Evolutionary conservation across 1,140 invertebrate genomes (phyloP).

Genomic region (Nylanderia fulva): DNA sequence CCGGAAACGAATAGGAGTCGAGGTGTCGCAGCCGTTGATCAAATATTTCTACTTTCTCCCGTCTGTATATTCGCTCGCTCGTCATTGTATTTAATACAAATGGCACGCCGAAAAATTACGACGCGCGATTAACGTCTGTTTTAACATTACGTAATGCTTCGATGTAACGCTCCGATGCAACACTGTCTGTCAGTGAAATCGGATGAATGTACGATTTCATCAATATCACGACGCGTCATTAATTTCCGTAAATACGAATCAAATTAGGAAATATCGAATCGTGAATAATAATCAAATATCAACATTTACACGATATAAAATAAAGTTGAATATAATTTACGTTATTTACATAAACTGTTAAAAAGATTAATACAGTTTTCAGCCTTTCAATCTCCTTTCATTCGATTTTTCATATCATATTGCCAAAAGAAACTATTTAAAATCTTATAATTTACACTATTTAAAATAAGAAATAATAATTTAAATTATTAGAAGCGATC

Average conservation of each 20-base stretch:
- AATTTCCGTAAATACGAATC: conserved; percentile 12
- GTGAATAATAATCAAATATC: not conserved
- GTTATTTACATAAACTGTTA: not conserved
- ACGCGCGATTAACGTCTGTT: conserved; percentile 38
- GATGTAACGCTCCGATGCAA: not conserved
- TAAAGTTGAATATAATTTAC: not conserved
- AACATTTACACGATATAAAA: not conserved
- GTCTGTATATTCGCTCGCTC: conserved; percentile 25
- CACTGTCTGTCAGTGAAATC: conserved; percentile 7
- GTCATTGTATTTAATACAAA: conserved; percentile 11
- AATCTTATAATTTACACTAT: no score
- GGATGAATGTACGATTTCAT: conserved; percentile 34
- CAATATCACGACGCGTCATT: conserved; percentile 24
- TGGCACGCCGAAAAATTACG: conserved; percentile 50
- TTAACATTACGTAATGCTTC: conserved; percentile 21
- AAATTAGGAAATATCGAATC: not conserved
- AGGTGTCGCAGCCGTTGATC: conserved; percentile 71
- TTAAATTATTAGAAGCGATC: no score
- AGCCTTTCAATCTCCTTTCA: not conserved
- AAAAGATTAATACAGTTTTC: not conserved
- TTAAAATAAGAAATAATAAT: no score
- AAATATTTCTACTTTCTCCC: conserved; percentile 70
- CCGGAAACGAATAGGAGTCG: conserved; percentile 74
- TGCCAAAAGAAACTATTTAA: no score
- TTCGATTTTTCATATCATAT: not conserved